Evolutionary conservation across 2,888 invertebrate species (phyloP), one percentile per base, ranked within the genome.

Genomic region (Tetanocera ferruginea): DNA sequence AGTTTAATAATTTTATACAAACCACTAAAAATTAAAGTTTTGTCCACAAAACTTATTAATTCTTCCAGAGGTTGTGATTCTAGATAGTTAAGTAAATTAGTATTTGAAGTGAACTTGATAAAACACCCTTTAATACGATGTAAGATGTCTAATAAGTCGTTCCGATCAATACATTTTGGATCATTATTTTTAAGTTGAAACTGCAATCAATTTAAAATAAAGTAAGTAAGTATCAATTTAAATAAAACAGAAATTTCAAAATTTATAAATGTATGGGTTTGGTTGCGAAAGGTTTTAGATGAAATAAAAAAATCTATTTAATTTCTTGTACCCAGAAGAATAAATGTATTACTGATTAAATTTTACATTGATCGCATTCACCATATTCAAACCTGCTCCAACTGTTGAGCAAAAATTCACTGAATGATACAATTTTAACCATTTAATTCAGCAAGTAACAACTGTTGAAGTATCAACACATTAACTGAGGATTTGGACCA

Each of bases 61-160:
- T 87, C 87, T 31, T 87, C 87, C 28, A 87, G 82, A 0, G 86
- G 86, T 71, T 88, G 87, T 5, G 81, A 82, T 6, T 85, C 85
- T 62, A 88, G 67, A 74, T 86, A 87, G 4, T 80, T 76, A 6
- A 85, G 72, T 1, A 88, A 82, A 11, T 80, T 76, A 0, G 31
- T 52, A 79, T 84, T 84, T 0, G 81, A 83, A 43, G 82, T 83
- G 57, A 88, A 87, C 6, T 84, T 82, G 9, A 78, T 79, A 34
- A 89, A 80, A 28, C 85, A 80, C 3, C 57, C 76, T 60, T 84
- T 81, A 49, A 87, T 84, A 11, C 83, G 69, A 25, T 83, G 80
- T 5, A 88, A 76, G 60, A 87, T 81, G 25, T 86, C 87, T 8
- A 66, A 43, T 11, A 88, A 76, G 34, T 87, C 86, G 4, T 79